Percentiles rank a stretch among this genome's conserved stretches.
phyloP scores from a whole-genome alignment of 2,888 invertebrate genomes.

The Hemicrepidius hirtus region DNA sequence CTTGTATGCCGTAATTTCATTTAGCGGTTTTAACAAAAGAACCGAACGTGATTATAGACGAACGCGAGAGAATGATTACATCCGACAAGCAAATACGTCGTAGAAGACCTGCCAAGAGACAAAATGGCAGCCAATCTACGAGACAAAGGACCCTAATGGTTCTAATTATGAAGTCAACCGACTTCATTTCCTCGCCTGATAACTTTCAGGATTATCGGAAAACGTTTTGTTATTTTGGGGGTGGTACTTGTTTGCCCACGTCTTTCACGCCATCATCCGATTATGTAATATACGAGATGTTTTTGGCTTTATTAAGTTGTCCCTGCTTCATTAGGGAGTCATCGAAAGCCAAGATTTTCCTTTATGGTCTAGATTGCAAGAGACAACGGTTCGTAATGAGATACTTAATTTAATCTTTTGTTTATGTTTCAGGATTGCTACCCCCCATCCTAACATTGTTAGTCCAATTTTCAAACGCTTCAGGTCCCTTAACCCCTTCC shows the following conservation, averaged over 20 bases:
- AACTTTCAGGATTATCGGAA: constrained; percentile 33
- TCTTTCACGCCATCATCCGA: constrained; percentile 34
- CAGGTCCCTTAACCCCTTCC: too few relatives aligned
- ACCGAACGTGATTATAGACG: constrained; percentile 41
- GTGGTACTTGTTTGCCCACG: constrained; percentile 32
- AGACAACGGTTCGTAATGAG: constrained; percentile 39
- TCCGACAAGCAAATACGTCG: constrained; percentile 49
- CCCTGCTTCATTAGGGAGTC: constrained; percentile 31
- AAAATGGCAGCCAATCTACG: constrained; percentile 52
- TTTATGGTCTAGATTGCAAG: constrained; percentile 34
- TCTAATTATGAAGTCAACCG: constrained; percentile 52
- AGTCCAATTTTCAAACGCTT: not conserved
- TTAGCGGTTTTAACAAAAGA: constrained; percentile 44
- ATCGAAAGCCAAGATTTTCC: constrained; percentile 36
- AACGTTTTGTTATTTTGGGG: too few relatives aligned
- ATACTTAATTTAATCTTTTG: constrained; percentile 46
- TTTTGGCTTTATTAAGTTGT: constrained; percentile 33
- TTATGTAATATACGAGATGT: constrained; percentile 35
- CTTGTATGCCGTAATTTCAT: constrained; percentile 47
- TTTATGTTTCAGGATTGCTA: constrained; percentile 33
- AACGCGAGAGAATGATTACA: constrained; percentile 46
- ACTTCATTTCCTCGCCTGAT: constrained; percentile 48
- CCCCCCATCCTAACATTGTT: not conserved
- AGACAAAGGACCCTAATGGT: constrained; percentile 52
- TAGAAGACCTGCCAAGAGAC: constrained; percentile 43